Conservation (phyloP, 1,140 invertebrate genomes). For the Delia radicum region DNA sequence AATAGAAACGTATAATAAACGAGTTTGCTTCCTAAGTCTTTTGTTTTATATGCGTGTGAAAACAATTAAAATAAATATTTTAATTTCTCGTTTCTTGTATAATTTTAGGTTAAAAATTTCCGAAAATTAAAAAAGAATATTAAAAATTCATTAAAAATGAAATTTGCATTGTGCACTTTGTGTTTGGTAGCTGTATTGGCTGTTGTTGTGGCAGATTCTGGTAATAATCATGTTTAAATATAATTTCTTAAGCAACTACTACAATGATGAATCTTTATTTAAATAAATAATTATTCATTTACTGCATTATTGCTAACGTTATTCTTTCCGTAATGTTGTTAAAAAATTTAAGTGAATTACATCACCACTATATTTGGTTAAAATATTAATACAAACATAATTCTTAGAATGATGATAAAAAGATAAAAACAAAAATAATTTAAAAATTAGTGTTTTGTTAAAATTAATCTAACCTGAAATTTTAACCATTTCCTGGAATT, state of each 20-base stretch:
- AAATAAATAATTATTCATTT: no score
- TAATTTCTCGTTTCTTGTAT: not conserved
- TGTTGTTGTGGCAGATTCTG: constrained; percentile 22
- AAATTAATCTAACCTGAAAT: no score
- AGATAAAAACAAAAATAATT: no score
- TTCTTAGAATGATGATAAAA: no score
- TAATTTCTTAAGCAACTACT: not conserved
- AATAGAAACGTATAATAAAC: not conserved
- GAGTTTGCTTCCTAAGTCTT: constrained; percentile 28
- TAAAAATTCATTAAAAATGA: constrained; percentile 25
- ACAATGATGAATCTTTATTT: not conserved
- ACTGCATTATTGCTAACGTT: no score
- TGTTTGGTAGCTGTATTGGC: constrained; percentile 24
- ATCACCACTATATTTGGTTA: not conserved
- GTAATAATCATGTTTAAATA: constrained; percentile 12
- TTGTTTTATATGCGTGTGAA: not conserved
- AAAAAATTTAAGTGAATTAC: not conserved
- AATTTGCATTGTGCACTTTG: constrained; percentile 20
- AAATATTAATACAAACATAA: not conserved
- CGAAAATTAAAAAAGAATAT: no score
- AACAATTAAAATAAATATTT: not conserved
- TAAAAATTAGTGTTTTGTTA: no score
- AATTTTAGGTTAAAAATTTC: constrained; percentile 11
- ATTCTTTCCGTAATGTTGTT: no score
- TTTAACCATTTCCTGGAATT: not conserved